Evolutionary conservation across 2,888 invertebrate species (phyloP).

Genomic region (Drosophila merina): DNA sequence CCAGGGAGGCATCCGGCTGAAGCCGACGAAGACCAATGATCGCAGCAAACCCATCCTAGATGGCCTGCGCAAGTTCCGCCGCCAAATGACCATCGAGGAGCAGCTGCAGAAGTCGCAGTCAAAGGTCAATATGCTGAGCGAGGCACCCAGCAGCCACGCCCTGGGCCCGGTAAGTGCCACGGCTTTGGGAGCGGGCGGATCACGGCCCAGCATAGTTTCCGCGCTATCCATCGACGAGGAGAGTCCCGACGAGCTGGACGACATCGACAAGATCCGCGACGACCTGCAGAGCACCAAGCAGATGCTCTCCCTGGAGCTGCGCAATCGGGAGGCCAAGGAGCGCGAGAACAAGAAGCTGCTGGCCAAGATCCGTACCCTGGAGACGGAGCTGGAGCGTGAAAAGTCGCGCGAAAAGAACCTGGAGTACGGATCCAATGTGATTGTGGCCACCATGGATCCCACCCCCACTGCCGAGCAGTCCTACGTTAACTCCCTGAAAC

Average conservation of each 20-base stretch:
- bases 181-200: constrained; percentile 58
- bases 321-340: constrained; percentile 93
- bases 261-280: constrained; percentile 95
- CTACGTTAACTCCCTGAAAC: constrained; percentile 88
- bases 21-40: constrained; percentile 92
- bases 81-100: constrained; percentile 95
- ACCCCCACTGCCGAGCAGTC: constrained; percentile 86
- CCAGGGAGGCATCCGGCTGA: constrained; percentile 90
- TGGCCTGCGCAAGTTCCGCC: constrained; percentile 93
- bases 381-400: constrained; percentile 91
- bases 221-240: constrained; percentile 85
- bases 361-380: constrained; percentile 91
- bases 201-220: constrained; percentile 72
- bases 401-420: constrained; percentile 83
- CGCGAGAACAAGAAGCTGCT: constrained; percentile 93
- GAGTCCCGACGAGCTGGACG: constrained; percentile 94
- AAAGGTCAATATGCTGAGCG: constrained; percentile 85
- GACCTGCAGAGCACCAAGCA: constrained; percentile 96
- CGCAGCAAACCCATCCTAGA: constrained; percentile 93
- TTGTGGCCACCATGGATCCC: constrained; percentile 80
- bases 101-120: constrained; percentile 93
- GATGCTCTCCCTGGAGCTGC: constrained; percentile 92
- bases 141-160: constrained; percentile 68
- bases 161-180: constrained; percentile 49
- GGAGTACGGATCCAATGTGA: constrained; percentile 80